Base-by-base conservation (phyloP, 2,888 invertebrate genomes). In the Diarsia rubi region DNA sequence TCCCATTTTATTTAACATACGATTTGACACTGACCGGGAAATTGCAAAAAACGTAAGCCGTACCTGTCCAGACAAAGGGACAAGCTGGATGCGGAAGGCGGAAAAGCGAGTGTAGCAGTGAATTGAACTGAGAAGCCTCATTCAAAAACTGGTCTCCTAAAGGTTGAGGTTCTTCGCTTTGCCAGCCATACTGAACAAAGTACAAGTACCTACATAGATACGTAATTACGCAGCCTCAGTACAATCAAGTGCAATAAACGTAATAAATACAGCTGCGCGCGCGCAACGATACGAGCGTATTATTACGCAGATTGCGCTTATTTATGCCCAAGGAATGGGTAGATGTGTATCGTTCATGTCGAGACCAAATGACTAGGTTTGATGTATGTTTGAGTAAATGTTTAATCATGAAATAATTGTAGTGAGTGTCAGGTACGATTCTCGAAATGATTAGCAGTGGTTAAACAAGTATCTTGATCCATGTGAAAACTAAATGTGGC, bases 171-270 rank as follows among this genome's bases (percentile, higher is more conserved):
- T 37, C 37, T 5, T 3, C 6, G 52, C 70, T 21, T 47, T 6
- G 3, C 19, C 12, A 79, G 45, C 2, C 52, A 8, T 1, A n/a
- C 27, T 16, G 14, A 21, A 42, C 49, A 76, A 79, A n/a, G n/a
- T n/a, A 71, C 68, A 66, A 77, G 73, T 67, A 42, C 54, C 44
- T 37, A 44, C 59, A 37, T 19, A 47, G 42, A 69, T 62, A 60
- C 62, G 19, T 72, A 81, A 85, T 81, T 74, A 83, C 63, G 42
- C 73, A 62, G 73, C 45, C 71, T 42, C 60, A 63, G 73, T 75
- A 62, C 72, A 76, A 86, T 85, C 74, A 86, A 70, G 65, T 65
- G 73, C 76, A 86, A 85, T 86, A 76, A 84, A 73, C 66, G 76
- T 70, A 72, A 79, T 72, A 83, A 76, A 72, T 66, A 69, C 79